Evolutionary conservation across 1,140 invertebrate genomes (phyloP), one percentile per base, ranked within the genome.

Genomic region (Papilio glaucus): DNA sequence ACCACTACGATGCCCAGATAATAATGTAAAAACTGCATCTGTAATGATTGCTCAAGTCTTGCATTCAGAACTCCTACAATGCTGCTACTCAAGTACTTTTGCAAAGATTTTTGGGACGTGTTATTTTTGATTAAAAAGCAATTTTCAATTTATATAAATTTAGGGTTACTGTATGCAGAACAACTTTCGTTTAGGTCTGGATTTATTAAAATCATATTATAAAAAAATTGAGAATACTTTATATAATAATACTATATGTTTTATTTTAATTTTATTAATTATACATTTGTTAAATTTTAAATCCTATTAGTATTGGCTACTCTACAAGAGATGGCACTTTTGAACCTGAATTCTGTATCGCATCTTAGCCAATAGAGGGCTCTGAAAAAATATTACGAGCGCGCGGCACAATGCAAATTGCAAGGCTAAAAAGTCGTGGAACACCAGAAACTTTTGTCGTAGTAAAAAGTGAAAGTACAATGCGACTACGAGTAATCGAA

Each of bases 401-500:
- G 1, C 2, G 29, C 29, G 2, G 29, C 38, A 15, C n/a, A 10
- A 21, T 21, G 45, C 18, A 15, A 8, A 49, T 5, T 26, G 21
- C 9, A 57, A 57, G 49, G 21, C 21, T 57, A 13, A 18, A 57
- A 53, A 53, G 49, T 57, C 7, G 49, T 57, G 49, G 49, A 57
- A 57, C 21, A 57, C 49, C 49, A 57, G 49, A 24, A 57, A 57
- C 49, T 10, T 38, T 38, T 67, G 45, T 29, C 60, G 37, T 70
- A 57, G 72, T 73, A 74, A 81, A 81, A 86, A 88, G 84, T 87
- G 87, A 87, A 89, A 88, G 87, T 80, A 78, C 33, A 78, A 75
- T 73, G 75, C 68, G 63, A 77, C 72, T 73, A 71, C 62, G 63
- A 21, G 69, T 76, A 78, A 74, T 70, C 72, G 26, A 65, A 77